Base-by-base conservation (phyloP, 2,797 vertebrate species). In the Gastrophryne carolinensis region DNA sequence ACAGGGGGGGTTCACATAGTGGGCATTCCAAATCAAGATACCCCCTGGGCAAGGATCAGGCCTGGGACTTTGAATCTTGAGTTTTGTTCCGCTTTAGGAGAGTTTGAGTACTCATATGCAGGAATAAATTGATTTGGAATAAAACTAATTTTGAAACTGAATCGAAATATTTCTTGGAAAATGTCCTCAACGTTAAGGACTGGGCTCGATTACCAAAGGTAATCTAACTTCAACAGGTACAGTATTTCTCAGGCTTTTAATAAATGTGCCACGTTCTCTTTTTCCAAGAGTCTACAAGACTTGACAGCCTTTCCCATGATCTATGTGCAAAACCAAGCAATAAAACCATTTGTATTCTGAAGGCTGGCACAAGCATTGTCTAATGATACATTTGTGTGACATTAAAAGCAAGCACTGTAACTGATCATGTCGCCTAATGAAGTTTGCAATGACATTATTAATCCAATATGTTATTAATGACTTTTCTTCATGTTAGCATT, bases 401-500 rank as follows among this genome's bases (percentile, higher is more conserved):
- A 70, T 70, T 77, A 77, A 71, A 71, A 53, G 73, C 57, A 61
- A 53, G 32, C 15, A 29, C 47, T 63, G 66, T 70, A 77, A 77
- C 47, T 37, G 66, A 77, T 47, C 10, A 37, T 58, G 37, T 34
- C 49, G 32, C 30, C 57, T 77, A 71, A 70, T 71, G 66, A 77
- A 71, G 57, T 77, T 57, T 53, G 41, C 27, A 56, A 56, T 49
- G 66, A 77, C 66, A 77, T 71, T 77, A 70, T 77, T 70, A 70
- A 77, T 77, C 49, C 66, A 77, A 63, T 77, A 70, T 70, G 66
- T 47, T 70, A 70, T 77, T 77, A 77, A 77, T 71, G 67, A 64
- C 52, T 77, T 77, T 49, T 64, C 47, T 54, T 54, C 49, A 63
- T 54, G 60, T 57, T 49, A 35, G 58, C 52, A 29, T 70, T 64